Conservation (phyloP, 2,797 vertebrate species). For the Oreochromis grahami region DNA sequence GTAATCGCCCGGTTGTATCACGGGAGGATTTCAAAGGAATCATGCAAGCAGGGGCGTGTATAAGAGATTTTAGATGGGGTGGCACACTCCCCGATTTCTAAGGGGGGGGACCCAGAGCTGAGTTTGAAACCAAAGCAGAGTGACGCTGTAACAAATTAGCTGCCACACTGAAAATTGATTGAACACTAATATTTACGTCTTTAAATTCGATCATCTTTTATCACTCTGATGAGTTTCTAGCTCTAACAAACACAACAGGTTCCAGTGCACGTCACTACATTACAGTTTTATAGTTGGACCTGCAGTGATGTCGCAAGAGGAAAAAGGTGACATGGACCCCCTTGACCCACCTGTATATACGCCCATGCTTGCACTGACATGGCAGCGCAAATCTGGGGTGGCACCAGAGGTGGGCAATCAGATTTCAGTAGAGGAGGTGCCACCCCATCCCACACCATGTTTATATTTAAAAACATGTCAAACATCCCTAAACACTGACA, state of each 20-base stretch:
- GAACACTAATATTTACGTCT: not conserved
- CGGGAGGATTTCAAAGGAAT: not conserved
- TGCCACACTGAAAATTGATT: not conserved
- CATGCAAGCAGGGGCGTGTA: rapidly evolving
- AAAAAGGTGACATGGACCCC: not conserved
- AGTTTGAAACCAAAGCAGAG: rapidly evolving
- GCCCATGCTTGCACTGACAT: not conserved
- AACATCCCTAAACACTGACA: not conserved
- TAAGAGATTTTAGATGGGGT: not conserved
- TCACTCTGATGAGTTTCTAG: too few species aligned
- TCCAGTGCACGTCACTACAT: not conserved
- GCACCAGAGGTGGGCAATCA: not conserved
- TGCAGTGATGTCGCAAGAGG: not conserved
- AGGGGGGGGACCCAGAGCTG: not conserved
- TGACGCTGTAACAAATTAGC: rapidly evolving
- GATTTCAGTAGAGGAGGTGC: not conserved
- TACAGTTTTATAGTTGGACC: not conserved
- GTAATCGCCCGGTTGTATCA: not conserved
- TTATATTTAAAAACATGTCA: not conserved
- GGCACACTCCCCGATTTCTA: not conserved
- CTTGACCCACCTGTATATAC: not conserved
- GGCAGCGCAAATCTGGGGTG: not conserved
- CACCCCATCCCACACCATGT: not conserved
- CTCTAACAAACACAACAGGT: not conserved
- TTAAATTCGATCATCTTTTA: not conserved